phyloP scores from a whole-genome alignment of 2,113 vertebrate genomes.

The Albula glossodonta region DNA sequence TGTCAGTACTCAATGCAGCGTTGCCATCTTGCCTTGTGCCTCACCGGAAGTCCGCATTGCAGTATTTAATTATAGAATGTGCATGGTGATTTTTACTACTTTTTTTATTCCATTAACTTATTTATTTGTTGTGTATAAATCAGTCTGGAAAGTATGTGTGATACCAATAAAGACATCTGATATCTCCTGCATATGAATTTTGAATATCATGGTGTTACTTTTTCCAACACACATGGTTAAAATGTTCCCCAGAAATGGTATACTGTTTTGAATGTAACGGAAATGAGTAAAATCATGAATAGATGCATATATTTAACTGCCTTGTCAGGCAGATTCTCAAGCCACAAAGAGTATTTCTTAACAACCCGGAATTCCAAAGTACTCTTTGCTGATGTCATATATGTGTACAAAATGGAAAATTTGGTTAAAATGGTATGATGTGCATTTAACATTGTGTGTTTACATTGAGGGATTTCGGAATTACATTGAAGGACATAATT shows the following conservation, averaged over 20 bases:
- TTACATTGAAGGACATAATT: not conserved
- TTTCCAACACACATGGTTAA: not conserved
- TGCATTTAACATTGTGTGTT: not conserved
- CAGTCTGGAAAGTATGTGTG: not conserved
- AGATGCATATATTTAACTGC: not conserved
- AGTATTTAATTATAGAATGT: too few species aligned
- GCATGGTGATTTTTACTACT: not conserved
- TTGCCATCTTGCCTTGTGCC: slow-evolving; percentile 13
- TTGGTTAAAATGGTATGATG: not conserved
- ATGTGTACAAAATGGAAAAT: not conserved
- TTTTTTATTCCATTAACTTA: not conserved
- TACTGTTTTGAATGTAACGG: not conserved
- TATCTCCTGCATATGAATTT: not conserved
- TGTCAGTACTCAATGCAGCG: not conserved
- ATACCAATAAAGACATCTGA: not conserved
- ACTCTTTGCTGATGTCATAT: not conserved
- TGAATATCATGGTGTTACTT: not conserved
- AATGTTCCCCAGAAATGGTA: not conserved
- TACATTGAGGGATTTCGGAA: not conserved
- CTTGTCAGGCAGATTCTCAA: not conserved
- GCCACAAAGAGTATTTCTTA: slow-evolving; percentile 3
- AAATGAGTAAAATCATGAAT: not conserved
- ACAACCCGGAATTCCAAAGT: not conserved
- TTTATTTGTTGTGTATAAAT: not conserved
- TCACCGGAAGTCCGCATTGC: not conserved